phyloP scores from a whole-genome alignment of 92 coral and sea anemone genomes.

The Actinernus sp. region DNA sequence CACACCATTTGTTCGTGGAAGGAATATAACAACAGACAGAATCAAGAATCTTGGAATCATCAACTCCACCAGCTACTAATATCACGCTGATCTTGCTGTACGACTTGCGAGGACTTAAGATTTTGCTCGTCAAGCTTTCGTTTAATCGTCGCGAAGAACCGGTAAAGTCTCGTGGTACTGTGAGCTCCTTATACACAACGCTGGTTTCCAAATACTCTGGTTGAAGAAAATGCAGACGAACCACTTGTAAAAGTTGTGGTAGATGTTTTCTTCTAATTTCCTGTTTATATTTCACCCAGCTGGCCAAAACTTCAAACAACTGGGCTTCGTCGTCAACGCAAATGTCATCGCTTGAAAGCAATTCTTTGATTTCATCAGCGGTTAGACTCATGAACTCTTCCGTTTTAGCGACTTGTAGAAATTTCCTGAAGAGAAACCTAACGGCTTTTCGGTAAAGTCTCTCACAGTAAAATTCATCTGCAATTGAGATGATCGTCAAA shows the following conservation, averaged over 20 bases:
- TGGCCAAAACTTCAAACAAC: constrained; percentile 55
- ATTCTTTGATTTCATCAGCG: constrained; percentile 33
- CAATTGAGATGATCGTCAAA: constrained; percentile 73
- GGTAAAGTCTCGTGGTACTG: background rate
- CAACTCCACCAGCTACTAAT: constrained; percentile 87
- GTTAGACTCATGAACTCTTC: constrained; percentile 56
- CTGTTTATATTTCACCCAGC: constrained; percentile 72
- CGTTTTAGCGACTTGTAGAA: constrained; percentile 61
- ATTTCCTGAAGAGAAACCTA: constrained; percentile 51
- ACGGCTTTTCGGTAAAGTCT: constrained; percentile 52
- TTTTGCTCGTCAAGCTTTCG: background rate
- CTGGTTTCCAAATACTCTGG: constrained; percentile 26
- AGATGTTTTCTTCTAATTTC: constrained; percentile 27
- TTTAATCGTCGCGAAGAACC: background rate
- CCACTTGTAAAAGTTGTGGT: constrained; percentile 35
- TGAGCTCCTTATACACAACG: constrained; percentile 18
- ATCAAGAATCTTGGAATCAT: constrained; percentile 51
- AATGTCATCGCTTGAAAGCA: constrained; percentile 84
- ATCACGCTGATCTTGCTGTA: constrained; percentile 75
- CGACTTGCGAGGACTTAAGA: constrained; percentile 61
- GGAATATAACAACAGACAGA: constrained; percentile 74
- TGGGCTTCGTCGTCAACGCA: constrained; percentile 72
- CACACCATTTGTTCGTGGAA: constrained; percentile 67
- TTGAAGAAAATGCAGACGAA: constrained; percentile 68
- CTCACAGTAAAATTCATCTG: constrained; percentile 76